A percentile compares a stretch with the other conserved stretches of the same genome.
phyloP scores from a whole-genome alignment of 2,113 vertebrate species.

The Chunga burmeisteri region DNA sequence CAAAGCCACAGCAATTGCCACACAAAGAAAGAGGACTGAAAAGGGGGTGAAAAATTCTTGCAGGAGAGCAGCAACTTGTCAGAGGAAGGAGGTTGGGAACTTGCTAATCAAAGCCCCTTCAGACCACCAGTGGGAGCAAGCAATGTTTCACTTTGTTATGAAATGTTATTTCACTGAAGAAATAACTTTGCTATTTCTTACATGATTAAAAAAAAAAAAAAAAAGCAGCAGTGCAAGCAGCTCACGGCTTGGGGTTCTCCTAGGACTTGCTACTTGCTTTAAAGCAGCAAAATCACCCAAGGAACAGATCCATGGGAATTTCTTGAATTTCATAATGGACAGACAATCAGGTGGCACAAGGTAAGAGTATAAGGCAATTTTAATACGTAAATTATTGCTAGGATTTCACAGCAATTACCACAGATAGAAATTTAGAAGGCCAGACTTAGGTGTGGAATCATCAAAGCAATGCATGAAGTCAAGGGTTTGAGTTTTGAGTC shows the following conservation, averaged over 20 bases:
- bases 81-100: neutral
- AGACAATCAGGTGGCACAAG: neutral
- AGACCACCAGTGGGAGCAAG: neutral
- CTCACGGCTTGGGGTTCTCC: neutral
- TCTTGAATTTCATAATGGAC: neutral
- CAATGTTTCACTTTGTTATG: neutral
- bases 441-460: neutral
- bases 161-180: neutral
- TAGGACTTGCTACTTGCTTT: neutral
- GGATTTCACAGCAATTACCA: neutral
- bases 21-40: neutral
- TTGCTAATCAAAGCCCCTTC: neutral
- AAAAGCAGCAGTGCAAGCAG: neutral
- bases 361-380: neutral
- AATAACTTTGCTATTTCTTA: neutral
- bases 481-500: rapidly evolving
- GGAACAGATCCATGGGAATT: neutral
- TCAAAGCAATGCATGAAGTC: neutral
- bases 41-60: neutral
- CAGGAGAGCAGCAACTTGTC: neutral
- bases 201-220: neutral
- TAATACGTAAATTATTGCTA: neutral
- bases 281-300: neutral
- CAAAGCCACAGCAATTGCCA: neutral
- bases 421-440: neutral